Evolutionary conservation across 1,140 invertebrate species (phyloP), one percentile per base, ranked within the genome.

Genomic region (Ips typographus): DNA sequence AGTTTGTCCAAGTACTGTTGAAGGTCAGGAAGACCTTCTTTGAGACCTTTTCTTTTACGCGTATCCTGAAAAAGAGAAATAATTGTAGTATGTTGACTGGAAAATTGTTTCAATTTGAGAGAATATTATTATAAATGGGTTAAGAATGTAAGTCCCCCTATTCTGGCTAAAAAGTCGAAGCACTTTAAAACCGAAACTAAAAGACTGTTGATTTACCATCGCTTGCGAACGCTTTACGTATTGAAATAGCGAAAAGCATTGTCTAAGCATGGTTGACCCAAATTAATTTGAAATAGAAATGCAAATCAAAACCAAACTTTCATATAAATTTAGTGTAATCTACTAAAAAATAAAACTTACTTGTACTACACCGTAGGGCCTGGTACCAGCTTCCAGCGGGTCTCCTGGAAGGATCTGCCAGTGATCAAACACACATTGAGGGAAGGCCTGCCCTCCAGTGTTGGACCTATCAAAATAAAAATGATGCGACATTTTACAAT

Each of bases 391-490:
- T 73, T 98, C 95, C 77, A 89, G 83, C 70, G 97, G 96, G 83
- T 99, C 95, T 78, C 97, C 97, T 72, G 95, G 95, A 78, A 99
- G 86, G 64, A 98, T 85, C 83, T 99, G 95, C 98, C 98, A 99
- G 82, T 99, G 98, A 82, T 99, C 98, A 83, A 99, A 99, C 75
- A 99, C 97, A 83, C 98, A 99, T 83, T 99, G 98, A 78, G 98
- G 98, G 94, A 99, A 99, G 76, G 98, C 98, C 84, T 99, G 97
- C 56, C 98, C 98, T 75, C 96, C 96, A 70, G 98, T 99, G 84
- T 97, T 96, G 79, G 96, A 97, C 78, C 69, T 70, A 59, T 2
- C 58, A 49, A 39, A 0, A 47, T 38, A 37, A 68, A 52, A 59
- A 7, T n/a, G 60, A 67, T 64, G 44, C 55, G 22, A 43, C 7